Evolutionary conservation across 1,140 invertebrate species (phyloP).

Genomic region (Dryas iulia): DNA sequence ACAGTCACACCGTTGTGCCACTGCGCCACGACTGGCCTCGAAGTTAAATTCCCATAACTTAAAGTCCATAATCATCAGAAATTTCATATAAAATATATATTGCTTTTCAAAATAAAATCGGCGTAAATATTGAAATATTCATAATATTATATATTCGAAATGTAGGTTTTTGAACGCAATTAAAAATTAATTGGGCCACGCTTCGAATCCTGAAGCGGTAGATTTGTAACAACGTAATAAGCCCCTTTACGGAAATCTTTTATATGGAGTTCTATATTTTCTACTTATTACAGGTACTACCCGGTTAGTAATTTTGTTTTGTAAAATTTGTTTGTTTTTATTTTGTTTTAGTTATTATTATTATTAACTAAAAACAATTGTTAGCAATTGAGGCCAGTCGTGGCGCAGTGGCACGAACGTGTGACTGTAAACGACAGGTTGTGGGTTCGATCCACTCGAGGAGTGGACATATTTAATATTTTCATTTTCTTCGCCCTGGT

Average conservation of each 20-base stretch:
- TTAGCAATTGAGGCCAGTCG: too few relatives aligned
- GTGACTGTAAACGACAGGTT: too few relatives aligned
- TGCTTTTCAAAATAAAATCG: background rate
- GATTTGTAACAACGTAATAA: conserved; percentile 16
- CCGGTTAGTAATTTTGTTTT: too few relatives aligned
- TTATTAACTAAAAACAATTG: too few relatives aligned
- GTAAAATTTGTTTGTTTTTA: too few relatives aligned
- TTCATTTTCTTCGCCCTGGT: too few relatives aligned
- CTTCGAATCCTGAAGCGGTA: conserved; percentile 2
- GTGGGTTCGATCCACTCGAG: too few relatives aligned
- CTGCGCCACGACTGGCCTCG: too few relatives aligned
- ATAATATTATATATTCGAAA: background rate
- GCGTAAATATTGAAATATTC: background rate
- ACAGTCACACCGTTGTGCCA: too few relatives aligned
- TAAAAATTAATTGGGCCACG: conserved; percentile 8
- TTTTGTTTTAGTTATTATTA: too few relatives aligned
- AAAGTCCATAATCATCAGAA: background rate
- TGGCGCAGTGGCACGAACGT: too few relatives aligned
- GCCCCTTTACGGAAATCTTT: background rate
- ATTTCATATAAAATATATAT: background rate
- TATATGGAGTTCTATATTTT: background rate
- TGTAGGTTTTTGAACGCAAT: background rate
- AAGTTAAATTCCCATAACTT: background rate
- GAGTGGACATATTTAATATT: too few relatives aligned
- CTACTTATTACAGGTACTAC: background rate